A percentile compares a stretch with the other conserved stretches of the same genome.
phyloP scores from a whole-genome alignment of 2,113 vertebrate species.

The Tragelaphus strepsiceros region DNA sequence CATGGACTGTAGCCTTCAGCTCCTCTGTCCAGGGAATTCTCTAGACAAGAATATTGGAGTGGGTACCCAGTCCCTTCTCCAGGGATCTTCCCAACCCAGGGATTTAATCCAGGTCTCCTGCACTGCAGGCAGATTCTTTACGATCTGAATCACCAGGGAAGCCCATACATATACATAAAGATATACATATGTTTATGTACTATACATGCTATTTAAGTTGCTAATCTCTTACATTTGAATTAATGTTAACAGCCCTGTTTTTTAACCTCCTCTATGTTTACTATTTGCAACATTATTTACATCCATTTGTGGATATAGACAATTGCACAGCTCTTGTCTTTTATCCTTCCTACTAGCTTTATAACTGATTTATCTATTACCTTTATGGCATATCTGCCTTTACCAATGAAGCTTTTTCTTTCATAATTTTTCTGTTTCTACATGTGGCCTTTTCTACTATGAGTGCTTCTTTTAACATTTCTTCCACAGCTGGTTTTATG shows the following conservation, averaged over 20 bases:
- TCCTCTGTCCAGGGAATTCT: too few relatives aligned
- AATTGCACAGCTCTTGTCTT: neutral
- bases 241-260: neutral
- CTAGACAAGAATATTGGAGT: too few relatives aligned
- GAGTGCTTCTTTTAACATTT: neutral
- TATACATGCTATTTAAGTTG: neutral
- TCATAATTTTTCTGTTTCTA: neutral
- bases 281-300: neutral
- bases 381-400: neutral
- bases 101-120: too few relatives aligned
- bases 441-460: neutral
- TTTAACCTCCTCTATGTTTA: neutral
- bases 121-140: too few relatives aligned
- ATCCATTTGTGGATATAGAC: neutral
- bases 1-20: too few relatives aligned
- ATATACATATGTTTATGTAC: neutral
- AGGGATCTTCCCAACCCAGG: too few relatives aligned
- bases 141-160: too few relatives aligned
- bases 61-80: too few relatives aligned
- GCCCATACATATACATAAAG: neutral
- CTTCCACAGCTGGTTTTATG: too few relatives aligned
- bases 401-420: neutral
- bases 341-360: neutral
- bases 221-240: neutral
- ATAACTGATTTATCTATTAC: neutral